Evolutionary conservation across 2,797 vertebrate genomes (phyloP).

Genomic region (Echiichthys vipera): DNA sequence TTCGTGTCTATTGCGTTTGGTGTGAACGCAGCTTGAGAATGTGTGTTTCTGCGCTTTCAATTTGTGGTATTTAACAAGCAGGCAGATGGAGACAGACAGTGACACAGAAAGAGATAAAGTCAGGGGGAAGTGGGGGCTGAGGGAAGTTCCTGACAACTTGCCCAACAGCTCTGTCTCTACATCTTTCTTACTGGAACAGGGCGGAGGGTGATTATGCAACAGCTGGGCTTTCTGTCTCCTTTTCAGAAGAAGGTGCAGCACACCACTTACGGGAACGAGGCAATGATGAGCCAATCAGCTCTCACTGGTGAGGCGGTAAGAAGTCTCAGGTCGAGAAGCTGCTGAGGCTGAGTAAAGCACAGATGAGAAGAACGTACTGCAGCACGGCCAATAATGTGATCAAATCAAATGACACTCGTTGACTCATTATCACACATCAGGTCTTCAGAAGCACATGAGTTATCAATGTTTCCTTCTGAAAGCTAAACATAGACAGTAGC

Average conservation of each 20-base stretch:
- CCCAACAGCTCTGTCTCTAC: conserved; percentile 49
- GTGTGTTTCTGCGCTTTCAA: background rate
- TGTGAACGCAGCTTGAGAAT: no score
- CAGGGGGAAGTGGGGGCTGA: background rate
- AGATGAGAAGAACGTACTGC: background rate
- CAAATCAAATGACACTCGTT: conserved; percentile 24
- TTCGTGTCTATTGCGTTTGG: no score
- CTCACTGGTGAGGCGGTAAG: background rate
- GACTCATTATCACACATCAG: conserved; percentile 22
- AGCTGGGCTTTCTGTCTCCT: conserved; percentile 59
- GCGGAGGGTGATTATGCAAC: conserved; percentile 46
- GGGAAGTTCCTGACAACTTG: conserved; percentile 56
- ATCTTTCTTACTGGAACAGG: conserved; percentile 37
- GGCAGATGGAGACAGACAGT: conserved; percentile 3
- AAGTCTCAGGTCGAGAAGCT: conserved; percentile 2
- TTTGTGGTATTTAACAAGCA: conserved; percentile 3
- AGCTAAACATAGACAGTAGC: conserved; percentile 22
- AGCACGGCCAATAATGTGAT: background rate
- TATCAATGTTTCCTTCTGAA: conserved; percentile 28
- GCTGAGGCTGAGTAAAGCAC: background rate
- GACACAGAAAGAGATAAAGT: background rate
- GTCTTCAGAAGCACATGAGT: conserved; percentile 5
- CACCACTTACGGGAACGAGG: conserved; percentile 51
- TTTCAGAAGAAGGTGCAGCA: conserved; percentile 48
- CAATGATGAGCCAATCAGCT: conserved; percentile 45